These are phyloP conservation scores for Stigmatopora nigra DNA, from an alignment of 2,113 vertebrate genomes.

Conservation along the genomic window DNA sequence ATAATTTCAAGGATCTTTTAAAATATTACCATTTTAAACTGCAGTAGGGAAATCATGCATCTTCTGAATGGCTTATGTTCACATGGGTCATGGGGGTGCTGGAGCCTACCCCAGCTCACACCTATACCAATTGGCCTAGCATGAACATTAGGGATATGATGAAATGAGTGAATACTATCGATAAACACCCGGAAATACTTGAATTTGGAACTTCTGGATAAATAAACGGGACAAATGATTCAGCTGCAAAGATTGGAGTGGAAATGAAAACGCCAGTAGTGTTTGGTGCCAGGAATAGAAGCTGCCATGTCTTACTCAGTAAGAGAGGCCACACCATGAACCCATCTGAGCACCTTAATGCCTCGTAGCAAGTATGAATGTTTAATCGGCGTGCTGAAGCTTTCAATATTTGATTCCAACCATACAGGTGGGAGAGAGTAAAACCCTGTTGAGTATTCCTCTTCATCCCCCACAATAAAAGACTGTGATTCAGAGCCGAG, in stretches of 20 bases:
- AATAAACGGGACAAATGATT: background rate
- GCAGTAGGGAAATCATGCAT: too few species aligned
- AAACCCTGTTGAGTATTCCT: constrained; percentile 12
- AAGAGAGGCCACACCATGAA: constrained; percentile 28
- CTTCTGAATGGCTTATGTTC: too few species aligned
- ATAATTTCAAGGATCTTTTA: too few species aligned
- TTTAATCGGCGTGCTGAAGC: constrained; percentile 48
- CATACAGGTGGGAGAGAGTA: constrained; percentile 32
- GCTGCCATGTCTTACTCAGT: constrained; percentile 19
- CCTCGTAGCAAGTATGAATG: constrained; percentile 48
- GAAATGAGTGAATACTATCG: too few species aligned
- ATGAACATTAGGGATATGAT: too few species aligned
- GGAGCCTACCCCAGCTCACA: too few species aligned
- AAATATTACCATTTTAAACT: too few species aligned
- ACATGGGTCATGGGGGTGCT: too few species aligned
- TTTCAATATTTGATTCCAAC: constrained; percentile 55
- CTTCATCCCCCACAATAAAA: background rate
- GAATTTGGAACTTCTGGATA: background rate
- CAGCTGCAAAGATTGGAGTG: constrained; percentile 2
- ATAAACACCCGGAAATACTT: too few species aligned
- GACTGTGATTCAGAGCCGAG: background rate
- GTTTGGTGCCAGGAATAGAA: constrained; percentile 27
- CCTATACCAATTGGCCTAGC: too few species aligned
- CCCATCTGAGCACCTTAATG: constrained; percentile 38
- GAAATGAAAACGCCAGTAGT: constrained; percentile 19